These are phyloP conservation scores for Triplophysa dalaica DNA, from an alignment of 2,113 vertebrate species.

Conservation along the genomic window DNA sequence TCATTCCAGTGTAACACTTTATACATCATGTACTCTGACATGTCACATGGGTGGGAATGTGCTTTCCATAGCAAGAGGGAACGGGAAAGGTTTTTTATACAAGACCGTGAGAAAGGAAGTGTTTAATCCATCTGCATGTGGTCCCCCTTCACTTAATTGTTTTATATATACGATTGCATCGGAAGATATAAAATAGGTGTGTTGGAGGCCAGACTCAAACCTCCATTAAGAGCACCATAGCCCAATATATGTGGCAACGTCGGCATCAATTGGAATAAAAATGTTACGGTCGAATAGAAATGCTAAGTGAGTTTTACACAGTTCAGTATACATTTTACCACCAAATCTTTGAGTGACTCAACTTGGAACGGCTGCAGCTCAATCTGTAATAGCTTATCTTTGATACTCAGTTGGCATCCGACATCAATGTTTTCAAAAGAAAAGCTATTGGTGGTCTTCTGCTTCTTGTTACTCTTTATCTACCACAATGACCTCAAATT, in stretches of 20 bases:
- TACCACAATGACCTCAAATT: too few species aligned
- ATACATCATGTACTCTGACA: neutral
- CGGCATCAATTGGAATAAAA: too few species aligned
- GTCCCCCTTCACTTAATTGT: neutral
- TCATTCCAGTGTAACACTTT: neutral
- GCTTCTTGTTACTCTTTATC: neutral
- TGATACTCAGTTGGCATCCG: too few species aligned
- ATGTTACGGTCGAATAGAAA: neutral
- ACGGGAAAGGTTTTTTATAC: neutral
- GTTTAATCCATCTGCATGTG: neutral
- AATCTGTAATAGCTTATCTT: too few species aligned
- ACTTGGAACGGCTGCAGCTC: too few species aligned
- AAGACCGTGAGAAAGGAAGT: neutral
- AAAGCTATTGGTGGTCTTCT: too few species aligned
- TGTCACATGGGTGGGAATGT: conserved; percentile 12
- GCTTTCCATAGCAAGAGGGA: conserved; percentile 10
- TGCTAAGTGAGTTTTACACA: neutral
- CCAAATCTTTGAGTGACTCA: too few species aligned
- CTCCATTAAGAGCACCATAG: neutral
- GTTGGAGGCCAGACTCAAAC: neutral
- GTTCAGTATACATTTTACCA: neutral
- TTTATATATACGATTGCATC: neutral
- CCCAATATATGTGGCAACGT: neutral
- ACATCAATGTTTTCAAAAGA: too few species aligned
- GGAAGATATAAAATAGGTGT: neutral